A percentile compares a stretch with the other conserved stretches of the same genome.
These are phyloP conservation scores for Actinernus sp. DNA, from an alignment of 92 coral and sea anemone species.

Conservation along the genomic window DNA sequence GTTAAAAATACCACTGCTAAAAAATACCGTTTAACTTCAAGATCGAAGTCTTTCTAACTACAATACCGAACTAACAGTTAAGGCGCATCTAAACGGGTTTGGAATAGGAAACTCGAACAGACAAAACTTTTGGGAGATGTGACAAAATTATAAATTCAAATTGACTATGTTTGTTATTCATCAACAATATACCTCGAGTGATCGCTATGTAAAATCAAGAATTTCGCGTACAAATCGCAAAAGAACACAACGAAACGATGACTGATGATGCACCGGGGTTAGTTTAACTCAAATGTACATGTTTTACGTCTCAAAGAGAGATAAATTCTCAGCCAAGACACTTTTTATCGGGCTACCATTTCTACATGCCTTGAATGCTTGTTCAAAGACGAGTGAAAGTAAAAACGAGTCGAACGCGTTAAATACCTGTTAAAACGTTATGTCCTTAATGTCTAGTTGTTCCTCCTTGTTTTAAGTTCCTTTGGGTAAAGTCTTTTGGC, in stretches of 20 bases:
- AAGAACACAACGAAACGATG: slow-evolving; percentile 1
- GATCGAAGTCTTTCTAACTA: too few relatives aligned
- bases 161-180: slow-evolving; percentile 80
- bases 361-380: slow-evolving; percentile 51
- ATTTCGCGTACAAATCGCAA: slow-evolving; percentile 32
- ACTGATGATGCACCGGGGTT: not conserved
- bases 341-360: slow-evolving; percentile 34
- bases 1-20: too few relatives aligned
- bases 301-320: slow-evolving; percentile 1
- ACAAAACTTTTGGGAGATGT: slow-evolving; percentile 69
- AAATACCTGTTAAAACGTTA: slow-evolving; percentile 26
- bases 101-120: too few relatives aligned
- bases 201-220: slow-evolving; percentile 71
- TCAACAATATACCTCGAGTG: slow-evolving; percentile 63
- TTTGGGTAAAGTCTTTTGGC: slow-evolving; percentile 6
- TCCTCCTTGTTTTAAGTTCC: slow-evolving; percentile 2
- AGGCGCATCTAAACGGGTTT: too few relatives aligned
- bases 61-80: too few relatives aligned
- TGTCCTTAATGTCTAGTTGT: slow-evolving; percentile 10
- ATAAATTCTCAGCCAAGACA: slow-evolving; percentile 8
- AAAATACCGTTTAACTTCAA: too few relatives aligned
- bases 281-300: not conserved
- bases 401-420: slow-evolving; percentile 16
- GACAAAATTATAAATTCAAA: slow-evolving; percentile 90
- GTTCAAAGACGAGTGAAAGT: slow-evolving; percentile 10